These are phyloP conservation scores for Psephotus haematonotus DNA, from an alignment of 2,113 vertebrate genomes.

Conservation along the genomic window DNA sequence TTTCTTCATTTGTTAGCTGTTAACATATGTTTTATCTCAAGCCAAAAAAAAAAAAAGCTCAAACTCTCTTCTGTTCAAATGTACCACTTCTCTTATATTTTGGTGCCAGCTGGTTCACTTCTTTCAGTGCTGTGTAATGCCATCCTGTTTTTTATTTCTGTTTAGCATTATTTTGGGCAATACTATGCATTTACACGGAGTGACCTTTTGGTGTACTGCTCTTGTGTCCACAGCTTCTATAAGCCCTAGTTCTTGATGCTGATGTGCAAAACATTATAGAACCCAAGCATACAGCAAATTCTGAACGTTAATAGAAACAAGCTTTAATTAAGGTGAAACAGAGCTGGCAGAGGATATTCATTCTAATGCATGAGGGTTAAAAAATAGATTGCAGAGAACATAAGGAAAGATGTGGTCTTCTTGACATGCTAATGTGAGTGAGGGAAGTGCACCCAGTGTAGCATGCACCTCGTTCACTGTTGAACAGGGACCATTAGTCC, in stretches of 20 bases:
- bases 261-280: not conserved
- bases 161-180: not conserved
- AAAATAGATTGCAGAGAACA: not conserved
- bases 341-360: not conserved
- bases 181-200: not conserved
- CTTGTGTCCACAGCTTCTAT: not conserved
- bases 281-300: not conserved
- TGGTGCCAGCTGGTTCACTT: not conserved
- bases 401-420: not conserved
- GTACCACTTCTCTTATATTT: not conserved
- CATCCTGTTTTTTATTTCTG: not conserved
- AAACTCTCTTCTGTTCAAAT: not conserved
- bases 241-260: not conserved
- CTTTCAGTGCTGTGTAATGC: not conserved
- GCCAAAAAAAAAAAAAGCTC: not conserved
- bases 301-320: not conserved
- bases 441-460: not conserved
- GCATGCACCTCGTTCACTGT: not conserved
- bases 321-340: not conserved
- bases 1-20: not conserved
- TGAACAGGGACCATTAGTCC: not conserved
- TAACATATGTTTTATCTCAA: not conserved
- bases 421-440: rapidly evolving
- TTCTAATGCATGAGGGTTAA: not conserved
- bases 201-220: not conserved